Conservation (phyloP, 2,113 vertebrate species). For the Charina bottae region DNA sequence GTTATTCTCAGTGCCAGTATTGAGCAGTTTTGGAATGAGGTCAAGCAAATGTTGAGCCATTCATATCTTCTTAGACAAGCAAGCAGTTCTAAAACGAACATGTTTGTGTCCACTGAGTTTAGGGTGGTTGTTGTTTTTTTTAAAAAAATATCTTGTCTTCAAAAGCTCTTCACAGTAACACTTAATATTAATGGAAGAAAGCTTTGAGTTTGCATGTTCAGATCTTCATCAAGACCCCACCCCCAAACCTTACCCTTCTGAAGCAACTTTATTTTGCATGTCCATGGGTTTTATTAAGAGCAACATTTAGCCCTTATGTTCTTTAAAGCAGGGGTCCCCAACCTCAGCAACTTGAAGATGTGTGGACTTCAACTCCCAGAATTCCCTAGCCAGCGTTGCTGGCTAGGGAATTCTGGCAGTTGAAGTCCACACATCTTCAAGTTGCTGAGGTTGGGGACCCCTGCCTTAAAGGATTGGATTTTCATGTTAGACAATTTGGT, state of each 20-base stretch:
- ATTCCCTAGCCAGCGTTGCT: no score
- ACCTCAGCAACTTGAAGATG: no score
- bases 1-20: not conserved
- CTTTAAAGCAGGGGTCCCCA: no score
- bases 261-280: constrained; percentile 19
- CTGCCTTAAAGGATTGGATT: not conserved
- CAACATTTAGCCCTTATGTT: not conserved
- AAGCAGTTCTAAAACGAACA: not conserved
- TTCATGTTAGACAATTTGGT: not conserved
- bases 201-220: not conserved
- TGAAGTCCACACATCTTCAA: no score
- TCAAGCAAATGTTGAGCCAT: not conserved
- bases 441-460: no score
- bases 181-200: constrained; percentile 11
- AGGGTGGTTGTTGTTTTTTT: not conserved
- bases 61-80: not conserved
- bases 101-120: not conserved
- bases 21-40: not conserved
- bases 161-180: constrained; percentile 23
- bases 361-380: no score
- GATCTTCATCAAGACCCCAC: not conserved
- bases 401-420: no score
- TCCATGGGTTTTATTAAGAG: not conserved
- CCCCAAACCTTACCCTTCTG: constrained; percentile 13
- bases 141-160: not conserved